A percentile compares a stretch with the other conserved stretches of the same genome.
Evolutionary conservation across 53 echinoderm and acorn worm species (phyloP).

Genomic region (Apostichopus leukothele): DNA sequence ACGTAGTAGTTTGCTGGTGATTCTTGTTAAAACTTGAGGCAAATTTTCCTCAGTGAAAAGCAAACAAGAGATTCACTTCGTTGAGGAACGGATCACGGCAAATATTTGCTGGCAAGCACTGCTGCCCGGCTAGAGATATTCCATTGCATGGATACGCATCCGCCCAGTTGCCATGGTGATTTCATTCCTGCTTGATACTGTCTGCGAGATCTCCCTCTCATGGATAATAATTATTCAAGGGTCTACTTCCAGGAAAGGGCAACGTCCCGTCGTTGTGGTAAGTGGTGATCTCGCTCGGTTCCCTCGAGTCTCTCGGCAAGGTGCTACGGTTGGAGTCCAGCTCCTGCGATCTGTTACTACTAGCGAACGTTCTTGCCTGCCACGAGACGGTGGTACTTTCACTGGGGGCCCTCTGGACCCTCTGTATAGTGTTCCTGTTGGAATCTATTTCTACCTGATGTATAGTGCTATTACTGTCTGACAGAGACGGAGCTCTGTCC

Average conservation of each 20-base stretch:
- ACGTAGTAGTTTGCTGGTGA: too few relatives aligned
- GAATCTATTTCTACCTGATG: conserved; percentile 50
- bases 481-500: background rate
- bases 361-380: conserved; percentile 19
- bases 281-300: conserved; percentile 9
- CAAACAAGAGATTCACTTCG: background rate
- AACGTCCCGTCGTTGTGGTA: conserved; percentile 28
- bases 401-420: conserved; percentile 40
- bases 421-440: conserved; percentile 41
- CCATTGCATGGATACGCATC: background rate
- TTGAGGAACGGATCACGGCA: too few relatives aligned
- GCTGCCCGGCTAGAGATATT: background rate
- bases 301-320: background rate
- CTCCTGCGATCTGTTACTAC: background rate
- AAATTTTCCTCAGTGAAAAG: background rate
- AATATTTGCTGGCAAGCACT: background rate
- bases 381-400: conserved; percentile 29
- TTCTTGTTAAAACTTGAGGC: background rate
- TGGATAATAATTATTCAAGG: conserved; percentile 8
- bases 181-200: background rate
- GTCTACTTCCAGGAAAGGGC: background rate
- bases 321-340: conserved; percentile 27
- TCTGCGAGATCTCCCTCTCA: background rate
- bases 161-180: background rate
- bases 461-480: conserved; percentile 37